These are phyloP conservation scores for Synanthedon tipuliformis DNA, from an alignment of 2,888 invertebrate genomes.

Conservation along the genomic window DNA sequence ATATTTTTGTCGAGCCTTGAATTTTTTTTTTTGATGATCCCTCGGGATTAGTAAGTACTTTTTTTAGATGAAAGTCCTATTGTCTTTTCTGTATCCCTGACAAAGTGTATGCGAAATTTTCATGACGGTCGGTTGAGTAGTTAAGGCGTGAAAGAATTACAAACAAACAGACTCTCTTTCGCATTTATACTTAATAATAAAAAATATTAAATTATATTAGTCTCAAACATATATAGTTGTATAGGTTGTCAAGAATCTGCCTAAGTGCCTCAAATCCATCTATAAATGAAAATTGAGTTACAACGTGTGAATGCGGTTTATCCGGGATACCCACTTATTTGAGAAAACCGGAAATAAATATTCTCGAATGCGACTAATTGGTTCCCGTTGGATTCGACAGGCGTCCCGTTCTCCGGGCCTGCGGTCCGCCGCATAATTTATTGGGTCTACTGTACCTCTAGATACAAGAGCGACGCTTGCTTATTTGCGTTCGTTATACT, in stretches of 20 bases:
- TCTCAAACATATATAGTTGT: too few species aligned
- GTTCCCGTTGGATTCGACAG: conserved; percentile 62
- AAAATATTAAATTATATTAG: too few species aligned
- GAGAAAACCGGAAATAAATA: conserved; percentile 65
- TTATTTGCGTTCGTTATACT: conserved; percentile 13
- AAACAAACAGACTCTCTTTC: too few species aligned
- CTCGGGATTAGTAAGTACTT: too few species aligned
- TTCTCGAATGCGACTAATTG: conserved; percentile 61
- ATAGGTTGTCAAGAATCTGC: background rate
- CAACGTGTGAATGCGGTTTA: conserved; percentile 26
- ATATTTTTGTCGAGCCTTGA: too few species aligned
- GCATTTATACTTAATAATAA: too few species aligned
- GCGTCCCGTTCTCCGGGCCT: conserved; percentile 37
- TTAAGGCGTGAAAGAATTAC: too few species aligned
- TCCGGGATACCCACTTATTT: conserved; percentile 45
- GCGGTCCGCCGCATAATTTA: conserved; percentile 62
- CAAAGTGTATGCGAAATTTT: too few species aligned
- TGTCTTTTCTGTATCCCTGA: too few species aligned
- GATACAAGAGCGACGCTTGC: conserved; percentile 8
- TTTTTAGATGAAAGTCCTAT: too few species aligned
- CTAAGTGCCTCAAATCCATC: background rate
- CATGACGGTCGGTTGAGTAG: too few species aligned
- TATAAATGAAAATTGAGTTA: conserved; percentile 16
- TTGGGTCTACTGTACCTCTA: conserved; percentile 39
- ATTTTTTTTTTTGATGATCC: too few species aligned